These are phyloP conservation scores for Nyctalus aviator DNA, from an alignment of 2,797 vertebrate genomes.

Conservation along the genomic window DNA sequence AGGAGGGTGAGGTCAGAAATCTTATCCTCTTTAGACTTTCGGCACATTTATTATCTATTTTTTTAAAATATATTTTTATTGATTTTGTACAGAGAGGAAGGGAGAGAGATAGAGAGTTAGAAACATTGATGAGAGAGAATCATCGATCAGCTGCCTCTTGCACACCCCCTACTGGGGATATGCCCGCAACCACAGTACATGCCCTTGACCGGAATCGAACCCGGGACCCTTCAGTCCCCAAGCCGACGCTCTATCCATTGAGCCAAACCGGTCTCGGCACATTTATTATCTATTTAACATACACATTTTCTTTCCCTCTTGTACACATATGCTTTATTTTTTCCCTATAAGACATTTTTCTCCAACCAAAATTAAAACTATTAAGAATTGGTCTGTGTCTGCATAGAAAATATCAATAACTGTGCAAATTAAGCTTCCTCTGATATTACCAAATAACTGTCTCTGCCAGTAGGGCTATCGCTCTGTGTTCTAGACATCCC, in stretches of 20 bases:
- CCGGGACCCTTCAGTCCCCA: too few species aligned
- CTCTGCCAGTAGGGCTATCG: background rate
- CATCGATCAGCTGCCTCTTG: too few species aligned
- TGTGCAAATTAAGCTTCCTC: background rate
- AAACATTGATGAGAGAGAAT: too few species aligned
- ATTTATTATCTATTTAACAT: background rate
- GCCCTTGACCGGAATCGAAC: too few species aligned
- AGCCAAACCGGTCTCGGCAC: too few species aligned
- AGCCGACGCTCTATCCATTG: too few species aligned
- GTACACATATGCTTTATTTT: background rate
- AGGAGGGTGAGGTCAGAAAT: background rate
- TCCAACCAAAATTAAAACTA: slow-evolving; percentile 25
- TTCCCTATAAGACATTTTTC: background rate
- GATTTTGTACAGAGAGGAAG: too few species aligned
- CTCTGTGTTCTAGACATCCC: background rate
- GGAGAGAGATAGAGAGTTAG: too few species aligned
- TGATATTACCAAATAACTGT: background rate
- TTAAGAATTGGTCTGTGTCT: background rate
- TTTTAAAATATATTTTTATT: too few species aligned
- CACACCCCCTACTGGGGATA: too few species aligned
- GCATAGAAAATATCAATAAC: background rate
- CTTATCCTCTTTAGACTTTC: background rate
- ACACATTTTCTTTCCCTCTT: background rate
- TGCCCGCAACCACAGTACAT: too few species aligned
- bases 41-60: background rate